These are phyloP conservation scores for Brachystomella parvula DNA, from an alignment of 1,140 invertebrate species.

Conservation along the genomic window DNA sequence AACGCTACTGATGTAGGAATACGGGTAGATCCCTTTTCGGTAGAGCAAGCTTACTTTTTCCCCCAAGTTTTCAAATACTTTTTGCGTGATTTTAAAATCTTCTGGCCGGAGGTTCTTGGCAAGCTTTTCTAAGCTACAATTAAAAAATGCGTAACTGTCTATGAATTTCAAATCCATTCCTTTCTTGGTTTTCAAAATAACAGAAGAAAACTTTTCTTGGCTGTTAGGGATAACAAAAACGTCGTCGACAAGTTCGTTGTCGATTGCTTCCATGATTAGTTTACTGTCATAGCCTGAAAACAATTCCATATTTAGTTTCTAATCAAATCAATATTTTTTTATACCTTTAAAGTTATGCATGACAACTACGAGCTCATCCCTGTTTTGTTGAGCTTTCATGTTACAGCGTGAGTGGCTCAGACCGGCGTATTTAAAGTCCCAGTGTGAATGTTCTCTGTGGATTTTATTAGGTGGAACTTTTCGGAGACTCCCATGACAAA, in stretches of 20 bases:
- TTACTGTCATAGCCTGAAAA: constrained; percentile 21
- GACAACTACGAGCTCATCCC: neutral
- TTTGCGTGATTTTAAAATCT: neutral
- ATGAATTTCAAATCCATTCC: constrained; percentile 10
- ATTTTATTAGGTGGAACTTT: neutral
- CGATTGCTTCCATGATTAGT: neutral
- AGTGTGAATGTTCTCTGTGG: neutral
- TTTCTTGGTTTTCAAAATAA: neutral
- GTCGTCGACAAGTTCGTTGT: neutral
- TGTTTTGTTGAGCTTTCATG: neutral
- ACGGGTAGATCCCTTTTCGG: constrained; percentile 13
- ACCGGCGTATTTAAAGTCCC: constrained; percentile 4
- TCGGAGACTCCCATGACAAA: neutral
- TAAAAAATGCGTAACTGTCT: constrained; percentile 18
- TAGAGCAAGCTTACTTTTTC: neutral
- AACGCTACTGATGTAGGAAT: constrained; percentile 11
- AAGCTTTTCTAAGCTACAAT: constrained; percentile 2
- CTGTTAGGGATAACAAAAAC: constrained; percentile 13
- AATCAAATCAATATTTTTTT: too few species aligned
- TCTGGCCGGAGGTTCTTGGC: neutral
- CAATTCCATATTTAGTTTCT: too few species aligned
- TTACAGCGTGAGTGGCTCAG: constrained; percentile 10
- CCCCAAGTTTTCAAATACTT: constrained; percentile 3
- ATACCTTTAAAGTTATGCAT: constrained; percentile 15
- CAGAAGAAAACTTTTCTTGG: neutral